Evolutionary conservation across 2,888 invertebrate genomes (phyloP), one percentile per base, ranked within the genome.

Genomic region (Andrena trimmerana): DNA sequence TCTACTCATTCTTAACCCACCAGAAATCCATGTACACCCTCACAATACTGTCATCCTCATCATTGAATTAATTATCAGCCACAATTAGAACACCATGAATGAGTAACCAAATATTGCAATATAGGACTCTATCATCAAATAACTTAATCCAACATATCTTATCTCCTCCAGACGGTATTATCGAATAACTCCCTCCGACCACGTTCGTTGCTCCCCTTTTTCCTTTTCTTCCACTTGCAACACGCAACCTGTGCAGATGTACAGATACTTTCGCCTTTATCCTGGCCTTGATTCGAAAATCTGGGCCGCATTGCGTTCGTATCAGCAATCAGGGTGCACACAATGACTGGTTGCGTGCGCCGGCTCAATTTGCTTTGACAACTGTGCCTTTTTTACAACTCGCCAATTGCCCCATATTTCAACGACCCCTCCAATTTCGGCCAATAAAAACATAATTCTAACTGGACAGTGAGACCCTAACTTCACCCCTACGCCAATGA

Each of bases 251-350:
- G 57, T 57, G 24, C 42, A 60, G 59, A 76, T 75, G 81, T 7
- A 48, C 68, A 60, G 69, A 66, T 48, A 85, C 83, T 86, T 86
- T 86, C 85, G 74, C 36, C 31, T 82, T 75, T 71, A 80, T 85
- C 74, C 31, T 76, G 85, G 80, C 85, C 85, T 86, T 86, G 85
- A 86, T 86, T 83, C 68, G 78, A 57, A 86, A 85, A 86, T 83
- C 86, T 83, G 83, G 85, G 75, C 70, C 85, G 33, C 69, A 33
- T 67, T 69, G 70, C 67, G 27, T 50, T 52, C 33, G 20, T 67
- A 83, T 78, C 74, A 20, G 71, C 75, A 73, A 78, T 84, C 84
- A 48, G 67, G 1, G 33, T 63, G 70, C 63, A 50, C 66, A 69
- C 68, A 73, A 73, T 69, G 52, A 73, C 63, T 48, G 33, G 24